These are phyloP conservation scores for Hydrozoanthus tunicans DNA, from an alignment of 64 coral and sea anemone genomes.

Conservation along the genomic window DNA sequence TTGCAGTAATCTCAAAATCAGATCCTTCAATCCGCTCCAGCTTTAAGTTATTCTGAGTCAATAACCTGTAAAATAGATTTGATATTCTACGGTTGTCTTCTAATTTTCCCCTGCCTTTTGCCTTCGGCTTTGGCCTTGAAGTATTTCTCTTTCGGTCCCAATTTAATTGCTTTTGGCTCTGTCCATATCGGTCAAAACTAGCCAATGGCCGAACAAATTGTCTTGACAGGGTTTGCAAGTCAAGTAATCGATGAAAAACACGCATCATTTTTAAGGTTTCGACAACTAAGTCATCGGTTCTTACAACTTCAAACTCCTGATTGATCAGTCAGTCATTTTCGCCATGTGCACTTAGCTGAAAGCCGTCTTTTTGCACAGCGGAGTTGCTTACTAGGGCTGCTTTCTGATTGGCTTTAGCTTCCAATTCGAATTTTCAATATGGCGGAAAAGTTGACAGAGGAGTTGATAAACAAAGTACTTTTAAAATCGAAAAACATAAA, in stretches of 20 bases:
- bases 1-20: constrained; percentile 37
- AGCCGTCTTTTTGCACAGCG: constrained; percentile 21
- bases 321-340: too few species aligned
- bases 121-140: neutral
- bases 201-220: constrained; percentile 38
- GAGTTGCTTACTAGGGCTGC: constrained; percentile 16
- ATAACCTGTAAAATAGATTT: constrained; percentile 25
- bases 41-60: constrained; percentile 26
- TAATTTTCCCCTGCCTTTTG: neutral
- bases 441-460: constrained; percentile 61
- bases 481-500: constrained; percentile 53
- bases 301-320: too few species aligned
- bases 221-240: neutral
- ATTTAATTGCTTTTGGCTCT: neutral
- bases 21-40: constrained; percentile 20
- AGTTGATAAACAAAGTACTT: constrained; percentile 39
- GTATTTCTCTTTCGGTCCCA: neutral
- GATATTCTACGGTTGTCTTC: constrained; percentile 17
- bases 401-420: constrained; percentile 72
- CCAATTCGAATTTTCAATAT: constrained; percentile 84
- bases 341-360: neutral
- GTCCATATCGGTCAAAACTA: constrained; percentile 23
- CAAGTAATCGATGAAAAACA: neutral
- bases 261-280: constrained; percentile 1
- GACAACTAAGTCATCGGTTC: neutral